Conservation (phyloP, 1,140 invertebrate genomes). For the Bactericera cockerelli region DNA sequence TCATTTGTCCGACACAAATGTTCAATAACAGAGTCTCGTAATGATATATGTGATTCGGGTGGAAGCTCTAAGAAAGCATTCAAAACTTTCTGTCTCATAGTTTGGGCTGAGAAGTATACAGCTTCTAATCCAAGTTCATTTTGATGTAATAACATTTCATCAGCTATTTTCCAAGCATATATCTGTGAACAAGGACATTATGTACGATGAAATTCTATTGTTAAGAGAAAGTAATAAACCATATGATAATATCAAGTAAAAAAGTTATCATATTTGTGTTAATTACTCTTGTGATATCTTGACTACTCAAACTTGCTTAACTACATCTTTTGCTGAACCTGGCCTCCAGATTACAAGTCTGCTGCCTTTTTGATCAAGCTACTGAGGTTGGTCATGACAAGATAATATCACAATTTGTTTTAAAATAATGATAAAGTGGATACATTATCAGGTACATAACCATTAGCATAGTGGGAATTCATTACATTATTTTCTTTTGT, state of each 20-base stretch:
- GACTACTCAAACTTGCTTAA: too few species aligned
- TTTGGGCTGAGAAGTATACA: conserved; percentile 95
- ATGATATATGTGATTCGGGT: conserved; percentile 57
- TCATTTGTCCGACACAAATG: conserved; percentile 74
- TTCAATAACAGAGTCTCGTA: conserved; percentile 79
- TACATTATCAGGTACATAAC: too few species aligned
- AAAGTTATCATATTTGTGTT: too few species aligned
- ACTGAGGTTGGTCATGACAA: too few species aligned
- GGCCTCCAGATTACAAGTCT: too few species aligned
- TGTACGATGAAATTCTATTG: conserved; percentile 17
- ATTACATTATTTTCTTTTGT: too few species aligned
- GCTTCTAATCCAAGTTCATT: conserved; percentile 74
- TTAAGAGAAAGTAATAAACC: not conserved
- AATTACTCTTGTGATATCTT: too few species aligned
- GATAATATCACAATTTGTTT: too few species aligned
- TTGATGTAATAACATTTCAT: conserved; percentile 63
- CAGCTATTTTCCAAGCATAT: conserved; percentile 87
- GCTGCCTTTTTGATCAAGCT: too few species aligned
- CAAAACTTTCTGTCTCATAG: conserved; percentile 90
- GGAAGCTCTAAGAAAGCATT: conserved; percentile 88
- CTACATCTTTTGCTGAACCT: too few species aligned
- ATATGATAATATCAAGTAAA: not conserved
- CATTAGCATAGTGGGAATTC: too few species aligned
- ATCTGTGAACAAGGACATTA: conserved; percentile 47
- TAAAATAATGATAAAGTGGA: too few species aligned